A percentile compares a stretch with the other conserved stretches of the same genome.
phyloP scores from a whole-genome alignment of 2,797 vertebrate genomes.

The Lepilemur ruficaudatus region DNA sequence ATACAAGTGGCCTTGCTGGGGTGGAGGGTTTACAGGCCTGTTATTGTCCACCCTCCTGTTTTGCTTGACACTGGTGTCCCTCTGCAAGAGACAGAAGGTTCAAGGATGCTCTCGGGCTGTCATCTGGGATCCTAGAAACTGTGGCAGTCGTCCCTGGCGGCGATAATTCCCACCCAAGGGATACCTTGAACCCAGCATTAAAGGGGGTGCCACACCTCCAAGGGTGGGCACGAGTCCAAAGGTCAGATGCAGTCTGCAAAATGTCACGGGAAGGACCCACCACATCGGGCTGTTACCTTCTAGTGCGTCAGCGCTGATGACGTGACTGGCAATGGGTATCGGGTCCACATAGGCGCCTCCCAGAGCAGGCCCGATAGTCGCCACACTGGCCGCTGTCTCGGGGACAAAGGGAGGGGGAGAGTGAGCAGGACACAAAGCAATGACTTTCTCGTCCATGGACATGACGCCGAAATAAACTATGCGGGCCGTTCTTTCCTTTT shows the following conservation, averaged over 20 bases:
- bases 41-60: neutral
- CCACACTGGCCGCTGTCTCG: slow-evolving; percentile 60
- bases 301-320: slow-evolving; percentile 85
- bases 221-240: neutral
- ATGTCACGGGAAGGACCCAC: neutral
- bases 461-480: too few species aligned
- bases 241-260: neutral
- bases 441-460: too few species aligned
- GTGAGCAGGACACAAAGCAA: neutral
- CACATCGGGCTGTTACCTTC: slow-evolving; percentile 86
- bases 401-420: neutral
- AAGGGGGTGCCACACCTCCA: neutral
- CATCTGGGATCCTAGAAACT: neutral
- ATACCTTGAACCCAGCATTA: neutral
- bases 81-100: neutral
- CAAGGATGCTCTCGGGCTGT: neutral
- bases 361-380: slow-evolving; percentile 61
- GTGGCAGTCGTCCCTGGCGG: neutral
- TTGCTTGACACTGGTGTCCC: neutral
- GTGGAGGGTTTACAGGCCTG: neutral
- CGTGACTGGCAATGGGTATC: slow-evolving; percentile 78
- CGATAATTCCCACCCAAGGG: neutral
- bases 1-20: neutral
- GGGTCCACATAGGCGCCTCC: slow-evolving; percentile 82
- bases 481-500: neutral